phyloP scores from a whole-genome alignment of 2,888 invertebrate genomes.

The Eupithecia pulchellata region DNA sequence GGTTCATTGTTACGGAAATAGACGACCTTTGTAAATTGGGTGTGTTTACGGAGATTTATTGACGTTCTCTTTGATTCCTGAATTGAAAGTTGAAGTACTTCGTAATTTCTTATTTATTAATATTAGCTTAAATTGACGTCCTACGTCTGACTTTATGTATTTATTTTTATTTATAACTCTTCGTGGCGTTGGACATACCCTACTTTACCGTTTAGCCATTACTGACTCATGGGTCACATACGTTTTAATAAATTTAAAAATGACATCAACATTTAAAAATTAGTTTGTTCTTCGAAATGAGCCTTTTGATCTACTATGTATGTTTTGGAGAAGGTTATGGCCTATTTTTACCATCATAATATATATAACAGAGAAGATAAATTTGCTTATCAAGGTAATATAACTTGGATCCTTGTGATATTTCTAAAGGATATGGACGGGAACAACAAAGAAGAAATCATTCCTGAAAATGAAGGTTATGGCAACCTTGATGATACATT shows the following conservation, averaged over 20 bases:
- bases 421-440: conserved; percentile 18
- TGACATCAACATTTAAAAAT: neutral
- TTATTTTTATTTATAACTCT: neutral
- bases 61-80: neutral
- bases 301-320: neutral
- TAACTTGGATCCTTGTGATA: neutral
- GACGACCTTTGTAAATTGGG: neutral
- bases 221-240: neutral
- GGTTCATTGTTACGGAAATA: conserved; percentile 4
- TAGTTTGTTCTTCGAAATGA: neutral
- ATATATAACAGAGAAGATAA: neutral
- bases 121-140: neutral
- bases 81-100: neutral
- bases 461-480: conserved; percentile 19
- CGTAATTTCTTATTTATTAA: neutral
- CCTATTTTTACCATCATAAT: no score
- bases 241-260: neutral
- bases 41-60: conserved; percentile 6
- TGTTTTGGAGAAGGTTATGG: neutral
- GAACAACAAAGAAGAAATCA: neutral
- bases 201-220: neutral
- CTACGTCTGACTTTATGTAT: neutral
- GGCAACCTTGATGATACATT: conserved; percentile 58
- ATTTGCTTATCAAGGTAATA: neutral
- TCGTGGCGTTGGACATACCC: neutral